phyloP scores from a whole-genome alignment of 2,797 vertebrate species.

The Sylvilagus floridanus region DNA sequence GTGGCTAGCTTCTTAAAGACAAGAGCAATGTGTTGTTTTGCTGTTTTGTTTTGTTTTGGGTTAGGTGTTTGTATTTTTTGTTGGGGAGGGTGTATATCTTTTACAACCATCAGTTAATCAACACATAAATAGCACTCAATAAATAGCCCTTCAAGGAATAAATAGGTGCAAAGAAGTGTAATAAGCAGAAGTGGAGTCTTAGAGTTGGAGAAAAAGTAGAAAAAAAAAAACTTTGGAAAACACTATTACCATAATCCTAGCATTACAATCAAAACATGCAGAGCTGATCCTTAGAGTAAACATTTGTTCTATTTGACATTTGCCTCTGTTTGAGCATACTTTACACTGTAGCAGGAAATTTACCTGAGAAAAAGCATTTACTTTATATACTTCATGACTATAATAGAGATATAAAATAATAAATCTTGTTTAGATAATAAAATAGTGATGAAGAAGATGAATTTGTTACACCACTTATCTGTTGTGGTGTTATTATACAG shows the following conservation, averaged over 20 bases:
- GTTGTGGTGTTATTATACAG: neutral
- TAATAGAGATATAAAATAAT: neutral
- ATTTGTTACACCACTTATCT: neutral
- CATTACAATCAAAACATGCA: neutral
- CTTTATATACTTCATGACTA: neutral
- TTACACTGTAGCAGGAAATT: neutral
- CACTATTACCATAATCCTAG: neutral
- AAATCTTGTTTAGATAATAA: neutral
- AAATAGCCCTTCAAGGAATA: conserved; percentile 21
- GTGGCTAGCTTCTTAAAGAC: neutral
- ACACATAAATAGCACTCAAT: neutral
- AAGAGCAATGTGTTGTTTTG: neutral
- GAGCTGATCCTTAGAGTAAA: neutral
- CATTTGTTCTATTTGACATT: neutral
- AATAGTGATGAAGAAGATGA: neutral
- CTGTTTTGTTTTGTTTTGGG: neutral
- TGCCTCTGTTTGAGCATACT: neutral
- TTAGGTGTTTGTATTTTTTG: neutral
- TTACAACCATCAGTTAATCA: neutral
- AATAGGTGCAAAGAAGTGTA: neutral
- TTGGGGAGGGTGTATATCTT: neutral
- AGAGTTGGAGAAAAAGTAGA: neutral
- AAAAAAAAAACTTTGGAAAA: neutral
- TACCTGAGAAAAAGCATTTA: neutral
- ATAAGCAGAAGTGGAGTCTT: neutral